A percentile compares a stretch with the other conserved stretches of the same genome.
phyloP scores from a whole-genome alignment of 2,113 vertebrate species.

The Steatornis caripensis region DNA sequence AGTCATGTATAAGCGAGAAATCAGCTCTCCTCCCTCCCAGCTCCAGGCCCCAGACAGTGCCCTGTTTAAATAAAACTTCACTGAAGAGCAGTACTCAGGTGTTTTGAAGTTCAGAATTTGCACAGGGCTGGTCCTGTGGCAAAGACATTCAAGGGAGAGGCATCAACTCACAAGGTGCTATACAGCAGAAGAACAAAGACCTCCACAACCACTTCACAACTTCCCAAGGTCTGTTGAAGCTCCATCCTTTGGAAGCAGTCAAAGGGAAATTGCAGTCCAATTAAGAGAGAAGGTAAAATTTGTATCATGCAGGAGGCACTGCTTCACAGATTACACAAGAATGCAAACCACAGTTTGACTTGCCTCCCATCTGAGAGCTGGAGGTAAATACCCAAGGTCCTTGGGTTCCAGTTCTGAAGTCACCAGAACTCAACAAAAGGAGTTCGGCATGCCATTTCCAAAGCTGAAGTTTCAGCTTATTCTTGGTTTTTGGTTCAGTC shows the following conservation, averaged over 20 bases:
- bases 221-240: neutral
- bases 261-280: neutral
- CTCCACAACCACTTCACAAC: neutral
- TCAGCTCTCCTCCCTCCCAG: neutral
- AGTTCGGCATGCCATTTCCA: neutral
- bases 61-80: neutral
- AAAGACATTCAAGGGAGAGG: neutral
- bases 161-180: neutral
- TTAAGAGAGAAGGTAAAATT: neutral
- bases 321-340: neutral
- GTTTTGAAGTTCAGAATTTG: neutral
- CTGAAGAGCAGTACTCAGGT: neutral
- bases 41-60: neutral
- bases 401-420: neutral
- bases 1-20: neutral
- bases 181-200: neutral
- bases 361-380: neutral
- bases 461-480: neutral
- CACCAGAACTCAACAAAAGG: neutral
- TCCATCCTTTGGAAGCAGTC: neutral
- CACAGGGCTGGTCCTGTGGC: neutral
- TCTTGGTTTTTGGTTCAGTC: neutral
- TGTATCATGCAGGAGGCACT: neutral
- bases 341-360: neutral
- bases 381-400: neutral